Base-by-base conservation (phyloP, 2,888 invertebrate species). In the Lasioglossum villosulum region DNA sequence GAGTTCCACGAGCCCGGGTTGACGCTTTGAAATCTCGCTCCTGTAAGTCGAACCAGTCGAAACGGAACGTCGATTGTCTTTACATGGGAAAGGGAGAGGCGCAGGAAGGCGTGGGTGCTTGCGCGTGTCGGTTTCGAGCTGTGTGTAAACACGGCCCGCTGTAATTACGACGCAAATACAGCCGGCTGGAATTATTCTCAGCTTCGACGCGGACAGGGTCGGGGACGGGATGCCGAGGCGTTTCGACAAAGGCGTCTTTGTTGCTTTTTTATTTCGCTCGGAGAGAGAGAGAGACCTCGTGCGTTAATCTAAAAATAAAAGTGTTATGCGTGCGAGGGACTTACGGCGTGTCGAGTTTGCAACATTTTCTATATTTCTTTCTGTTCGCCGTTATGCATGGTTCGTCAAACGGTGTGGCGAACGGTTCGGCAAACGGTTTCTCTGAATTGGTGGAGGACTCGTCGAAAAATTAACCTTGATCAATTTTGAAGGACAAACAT, bases 1-100 rank as follows among this genome's bases (percentile, higher is more conserved):
- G 39, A 30, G 72, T 39, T 74, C 68, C 74, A 52, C 75, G 52
- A 10, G 52, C 52, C 27, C 27, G 42, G 19, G 66, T 80, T 80
- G 59, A 84, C 59, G 83, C 80, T 83, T 77, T 83, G 85, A 83
- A 83, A 80, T 85, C 75, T 74, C 66, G 34, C 39, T 12, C n/a
- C 73, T 30, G 75, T 27, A 72, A 56, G 73, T 52, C 68, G 72
- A 68, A 73, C 63, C n/a, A 68, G 73, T 59, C 71, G 74, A 78
- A 78, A 78, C 42, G 84, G 56, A 59, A 42, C 71, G 34, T 16
- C 63, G 78, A 78, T 66, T 78, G 77, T 75, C 73, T 78, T 80
- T 30, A 16, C 30, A 19, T 30, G 34, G 66, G 66, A 16, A 66
- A 16, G 34, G 66, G 34, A 30, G 66, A 19, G 8, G 16, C 3